Evolutionary conservation across 1,140 invertebrate genomes (phyloP), one percentile per base, ranked within the genome.

Genomic region (Anagrus nilaparvatae): DNA sequence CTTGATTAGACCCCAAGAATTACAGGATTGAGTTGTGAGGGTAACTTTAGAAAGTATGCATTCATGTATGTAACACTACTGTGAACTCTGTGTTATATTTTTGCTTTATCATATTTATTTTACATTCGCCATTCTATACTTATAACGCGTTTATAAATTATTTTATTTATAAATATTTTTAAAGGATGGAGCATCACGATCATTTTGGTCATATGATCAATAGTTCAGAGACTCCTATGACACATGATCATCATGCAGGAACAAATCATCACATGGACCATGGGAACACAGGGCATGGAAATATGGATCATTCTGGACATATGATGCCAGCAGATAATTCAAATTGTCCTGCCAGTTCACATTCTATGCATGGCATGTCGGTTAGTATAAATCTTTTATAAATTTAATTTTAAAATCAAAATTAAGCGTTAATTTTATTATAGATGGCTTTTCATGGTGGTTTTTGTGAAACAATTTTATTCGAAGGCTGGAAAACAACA

Each of bases 381-480:
- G 63, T 65, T 46, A 45, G 51, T 55, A 38, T 14, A 21, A 38
- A 27, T 41, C 19, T 33, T 48, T 37, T 35, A 30, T 20, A 24
- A 16, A 18, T 27, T 30, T 41, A 38, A 30, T 31, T 25, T 18
- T 20, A 5, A 32, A n/a, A 29, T 19, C 32, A 41, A 29, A 5
- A 19, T 41, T 16, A 20, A 36, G 20, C 16, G 34, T 21, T 18
- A 16, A 0, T 16, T 13, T 31, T 20, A 14, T 29, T 36, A 0
- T 10, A 73, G 71, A 86, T 86, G 71, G 71, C 78, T 67, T 95
- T 94, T 61, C 84, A 92, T 58, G 75, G 79, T 47, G 82, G 84
- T 3, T 79, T 75, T 30, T 68, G 72, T 38, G 82, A 84, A 56
- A 77, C 75, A 16, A 78, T 89, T 46, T 67, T 91, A 8, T 91